phyloP scores from a whole-genome alignment of 2,888 invertebrate species.

The Chironomus riparius region DNA sequence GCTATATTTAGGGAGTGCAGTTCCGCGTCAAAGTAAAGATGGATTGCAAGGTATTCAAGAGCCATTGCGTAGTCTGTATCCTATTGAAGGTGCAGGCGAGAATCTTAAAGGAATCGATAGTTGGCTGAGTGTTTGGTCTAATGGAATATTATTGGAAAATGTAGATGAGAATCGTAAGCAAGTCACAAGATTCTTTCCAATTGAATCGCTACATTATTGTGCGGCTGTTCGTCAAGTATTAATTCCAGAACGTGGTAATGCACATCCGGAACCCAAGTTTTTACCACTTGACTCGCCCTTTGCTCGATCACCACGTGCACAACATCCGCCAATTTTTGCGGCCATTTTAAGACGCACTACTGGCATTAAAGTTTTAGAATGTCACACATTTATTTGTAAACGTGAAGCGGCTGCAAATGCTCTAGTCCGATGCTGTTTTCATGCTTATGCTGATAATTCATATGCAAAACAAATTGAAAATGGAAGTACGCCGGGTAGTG shows the following conservation, averaged over 20 bases:
- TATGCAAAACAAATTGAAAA: slow-evolving; percentile 74
- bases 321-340: slow-evolving; percentile 94
- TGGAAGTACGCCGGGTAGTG: slow-evolving; percentile 44
- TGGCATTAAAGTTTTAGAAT: slow-evolving; percentile 96
- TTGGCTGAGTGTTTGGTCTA: slow-evolving; percentile 95
- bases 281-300: slow-evolving; percentile 93
- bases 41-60: slow-evolving; percentile 96
- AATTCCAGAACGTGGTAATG: slow-evolving; percentile 54
- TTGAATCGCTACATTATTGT: slow-evolving; percentile 90
- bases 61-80: slow-evolving; percentile 89
- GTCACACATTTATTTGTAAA: slow-evolving; percentile 97
- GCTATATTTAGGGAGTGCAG: slow-evolving; percentile 90
- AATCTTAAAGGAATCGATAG: slow-evolving; percentile 81
- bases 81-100: slow-evolving; percentile 82
- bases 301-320: slow-evolving; percentile 81
- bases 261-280: slow-evolving; percentile 69
- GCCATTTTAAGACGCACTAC: slow-evolving; percentile 91
- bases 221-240: slow-evolving; percentile 86
- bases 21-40: slow-evolving; percentile 95
- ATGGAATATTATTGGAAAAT: slow-evolving; percentile 90
- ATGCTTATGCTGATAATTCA: slow-evolving; percentile 93
- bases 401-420: slow-evolving; percentile 96
- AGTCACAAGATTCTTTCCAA: slow-evolving; percentile 91
- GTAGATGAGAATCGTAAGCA: slow-evolving; percentile 91
- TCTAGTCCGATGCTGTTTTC: slow-evolving; percentile 92